Conservation (phyloP, 2,888 invertebrate species). For the Lottia scabra region DNA sequence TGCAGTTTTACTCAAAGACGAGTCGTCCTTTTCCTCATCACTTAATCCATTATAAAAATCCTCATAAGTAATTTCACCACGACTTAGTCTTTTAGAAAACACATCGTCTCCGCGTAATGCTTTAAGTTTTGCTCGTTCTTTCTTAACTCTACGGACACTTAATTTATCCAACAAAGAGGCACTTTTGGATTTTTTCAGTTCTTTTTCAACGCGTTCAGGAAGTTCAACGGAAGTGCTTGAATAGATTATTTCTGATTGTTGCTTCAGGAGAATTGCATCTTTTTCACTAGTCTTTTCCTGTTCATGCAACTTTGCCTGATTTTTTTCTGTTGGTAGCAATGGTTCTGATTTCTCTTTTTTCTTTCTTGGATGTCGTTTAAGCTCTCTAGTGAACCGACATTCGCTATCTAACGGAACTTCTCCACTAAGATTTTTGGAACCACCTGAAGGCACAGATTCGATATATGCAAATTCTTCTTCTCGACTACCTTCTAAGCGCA, state of each 20-base stretch:
- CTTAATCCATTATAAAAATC: constrained; percentile 35
- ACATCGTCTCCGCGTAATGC: constrained; percentile 56
- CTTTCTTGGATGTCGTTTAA: constrained; percentile 30
- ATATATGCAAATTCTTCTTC: constrained; percentile 50
- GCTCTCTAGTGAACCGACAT: constrained; percentile 30
- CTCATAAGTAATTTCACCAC: constrained; percentile 48
- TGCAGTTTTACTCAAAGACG: constrained; percentile 8
- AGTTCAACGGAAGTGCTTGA: constrained; percentile 35
- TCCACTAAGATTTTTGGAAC: constrained; percentile 23
- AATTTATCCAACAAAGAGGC: constrained; percentile 54
- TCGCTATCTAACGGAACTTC: constrained; percentile 44
- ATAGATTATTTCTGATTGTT: neutral
- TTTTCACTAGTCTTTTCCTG: neutral
- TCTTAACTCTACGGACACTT: constrained; percentile 52
- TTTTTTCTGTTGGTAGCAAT: constrained; percentile 1
- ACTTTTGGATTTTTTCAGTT: constrained; percentile 49
- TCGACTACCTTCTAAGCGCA: constrained; percentile 47
- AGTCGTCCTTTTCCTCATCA: constrained; percentile 2
- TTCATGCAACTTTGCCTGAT: neutral
- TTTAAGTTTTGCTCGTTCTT: constrained; percentile 57
- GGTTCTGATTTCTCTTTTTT: neutral
- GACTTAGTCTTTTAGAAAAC: constrained; percentile 54
- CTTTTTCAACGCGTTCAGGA: constrained; percentile 50
- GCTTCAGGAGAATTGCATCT: neutral
- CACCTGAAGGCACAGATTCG: constrained; percentile 12